Evolutionary conservation across 2,888 invertebrate genomes (phyloP).

Genomic region (Stegophylla sp.): DNA sequence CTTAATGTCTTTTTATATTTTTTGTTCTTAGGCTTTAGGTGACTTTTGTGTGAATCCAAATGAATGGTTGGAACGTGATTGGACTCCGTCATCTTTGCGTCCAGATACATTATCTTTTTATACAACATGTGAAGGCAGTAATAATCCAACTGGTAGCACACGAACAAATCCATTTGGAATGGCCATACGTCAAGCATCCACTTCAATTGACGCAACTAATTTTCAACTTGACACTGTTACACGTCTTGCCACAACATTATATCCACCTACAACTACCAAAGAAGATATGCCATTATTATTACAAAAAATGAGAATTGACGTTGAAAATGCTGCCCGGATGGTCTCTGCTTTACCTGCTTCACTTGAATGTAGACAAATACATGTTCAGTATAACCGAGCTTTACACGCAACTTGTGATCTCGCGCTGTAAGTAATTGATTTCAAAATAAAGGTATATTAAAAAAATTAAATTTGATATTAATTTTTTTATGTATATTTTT

Average conservation of each 20-base stretch:
- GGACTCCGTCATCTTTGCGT: constrained; percentile 64
- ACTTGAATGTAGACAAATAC: constrained; percentile 83
- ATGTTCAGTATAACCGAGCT: constrained; percentile 81
- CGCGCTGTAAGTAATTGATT: constrained; percentile 69
- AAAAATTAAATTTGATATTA: neutral
- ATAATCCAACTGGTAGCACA: constrained; percentile 66
- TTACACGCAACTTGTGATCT: constrained; percentile 83
- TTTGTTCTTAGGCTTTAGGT: constrained; percentile 70
- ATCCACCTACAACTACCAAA: constrained; percentile 66
- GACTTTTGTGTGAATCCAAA: constrained; percentile 88
- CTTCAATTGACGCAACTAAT: constrained; percentile 66
- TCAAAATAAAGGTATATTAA: neutral
- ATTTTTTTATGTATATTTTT: constrained; percentile 50
- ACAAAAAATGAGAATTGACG: constrained; percentile 78
- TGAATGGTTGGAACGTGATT: constrained; percentile 70
- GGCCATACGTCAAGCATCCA: constrained; percentile 68
- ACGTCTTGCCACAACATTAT: constrained; percentile 68
- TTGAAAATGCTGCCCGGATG: constrained; percentile 71
- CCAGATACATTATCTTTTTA: constrained; percentile 79
- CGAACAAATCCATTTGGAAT: constrained; percentile 83
- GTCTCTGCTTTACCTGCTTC: constrained; percentile 71
- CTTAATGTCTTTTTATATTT: constrained; percentile 11
- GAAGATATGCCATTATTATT: constrained; percentile 64
- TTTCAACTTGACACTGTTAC: constrained; percentile 67
- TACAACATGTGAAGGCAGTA: constrained; percentile 74